Evolutionary conservation across 2,797 vertebrate genomes (phyloP).

Genomic region (Strix occidentalis): DNA sequence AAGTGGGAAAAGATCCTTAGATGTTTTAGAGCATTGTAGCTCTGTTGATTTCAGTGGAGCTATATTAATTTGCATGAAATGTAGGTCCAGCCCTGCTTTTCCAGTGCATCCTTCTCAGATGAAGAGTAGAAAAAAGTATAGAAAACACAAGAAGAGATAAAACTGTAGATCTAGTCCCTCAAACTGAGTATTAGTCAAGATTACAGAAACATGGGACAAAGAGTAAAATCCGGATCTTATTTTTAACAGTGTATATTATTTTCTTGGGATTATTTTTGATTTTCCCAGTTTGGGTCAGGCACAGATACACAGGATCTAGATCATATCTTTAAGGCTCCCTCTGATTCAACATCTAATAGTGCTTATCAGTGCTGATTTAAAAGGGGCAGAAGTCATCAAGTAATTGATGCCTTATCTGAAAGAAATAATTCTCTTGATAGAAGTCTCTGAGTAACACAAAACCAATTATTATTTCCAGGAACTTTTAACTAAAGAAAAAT

Average conservation of each 20-base stretch:
- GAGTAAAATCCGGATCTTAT: neutral
- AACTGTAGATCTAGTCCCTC: neutral
- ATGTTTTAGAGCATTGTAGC: neutral
- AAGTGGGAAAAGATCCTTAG: neutral
- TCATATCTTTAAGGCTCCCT: neutral
- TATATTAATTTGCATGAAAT: neutral
- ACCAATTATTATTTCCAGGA: slow-evolving; percentile 17
- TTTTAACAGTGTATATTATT: neutral
- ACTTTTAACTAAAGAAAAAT: slow-evolving; percentile 44
- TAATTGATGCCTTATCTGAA: slow-evolving; percentile 33
- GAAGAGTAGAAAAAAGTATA: neutral
- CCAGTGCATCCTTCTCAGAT: slow-evolving; percentile 10
- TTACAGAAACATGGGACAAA: neutral
- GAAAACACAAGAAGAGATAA: slow-evolving; percentile 38
- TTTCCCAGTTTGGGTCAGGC: neutral
- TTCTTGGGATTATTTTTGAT: neutral
- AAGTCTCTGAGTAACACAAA: slow-evolving; percentile 22
- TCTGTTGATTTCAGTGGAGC: neutral
- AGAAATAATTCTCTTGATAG: slow-evolving; percentile 19
- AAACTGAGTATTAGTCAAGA: neutral
- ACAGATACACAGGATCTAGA: neutral
- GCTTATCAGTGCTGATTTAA: slow-evolving; percentile 6
- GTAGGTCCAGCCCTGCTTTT: neutral
- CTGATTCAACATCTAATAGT: slow-evolving; percentile 22
- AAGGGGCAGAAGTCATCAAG: slow-evolving; percentile 19